phyloP scores from a whole-genome alignment of 2,888 invertebrate species.

The Sinohyriopsis cumingii region DNA sequence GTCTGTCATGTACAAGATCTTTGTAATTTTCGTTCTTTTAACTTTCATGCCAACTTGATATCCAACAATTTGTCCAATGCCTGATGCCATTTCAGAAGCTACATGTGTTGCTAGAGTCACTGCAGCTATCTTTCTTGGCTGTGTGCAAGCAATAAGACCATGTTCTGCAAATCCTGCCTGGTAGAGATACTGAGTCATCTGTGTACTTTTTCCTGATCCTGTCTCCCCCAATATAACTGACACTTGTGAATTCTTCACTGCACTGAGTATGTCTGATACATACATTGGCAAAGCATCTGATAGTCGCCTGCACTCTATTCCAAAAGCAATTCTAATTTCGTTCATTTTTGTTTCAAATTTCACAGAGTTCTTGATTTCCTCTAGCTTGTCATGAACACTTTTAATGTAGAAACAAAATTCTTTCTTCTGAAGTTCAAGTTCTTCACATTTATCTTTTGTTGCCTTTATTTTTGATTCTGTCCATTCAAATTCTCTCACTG shows the following conservation, averaged over 20 bases:
- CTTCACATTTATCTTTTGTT: conserved; percentile 35
- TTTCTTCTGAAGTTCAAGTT: conserved; percentile 32
- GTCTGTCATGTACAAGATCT: conserved; percentile 68
- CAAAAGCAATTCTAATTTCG: conserved; percentile 32
- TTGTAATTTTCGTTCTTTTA: conserved; percentile 36
- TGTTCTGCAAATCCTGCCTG: conserved; percentile 45
- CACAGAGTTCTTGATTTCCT: conserved; percentile 1
- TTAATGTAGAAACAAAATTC: conserved; percentile 30
- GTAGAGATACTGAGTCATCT: conserved; percentile 66
- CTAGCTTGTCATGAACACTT: conserved; percentile 9
- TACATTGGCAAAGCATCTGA: conserved; percentile 56
- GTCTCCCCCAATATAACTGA: conserved; percentile 66
- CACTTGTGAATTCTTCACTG: conserved; percentile 51
- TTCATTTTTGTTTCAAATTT: conserved; percentile 11
- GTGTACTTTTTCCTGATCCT: conserved; percentile 71
- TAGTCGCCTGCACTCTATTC: conserved; percentile 44
- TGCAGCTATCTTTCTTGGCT: conserved; percentile 70
- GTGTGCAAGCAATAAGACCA: conserved; percentile 65
- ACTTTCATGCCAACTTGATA: conserved; percentile 52
- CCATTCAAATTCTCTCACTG: not conserved
- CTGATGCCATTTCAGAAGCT: conserved; percentile 55
- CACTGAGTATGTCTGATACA: conserved; percentile 47
- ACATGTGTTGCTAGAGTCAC: conserved; percentile 63
- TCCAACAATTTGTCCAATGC: conserved; percentile 57
- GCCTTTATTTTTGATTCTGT: conserved; percentile 9